These are phyloP conservation scores for Phymorhynchus buccinoides DNA, from an alignment of 1,140 invertebrate genomes.

Conservation along the genomic window DNA sequence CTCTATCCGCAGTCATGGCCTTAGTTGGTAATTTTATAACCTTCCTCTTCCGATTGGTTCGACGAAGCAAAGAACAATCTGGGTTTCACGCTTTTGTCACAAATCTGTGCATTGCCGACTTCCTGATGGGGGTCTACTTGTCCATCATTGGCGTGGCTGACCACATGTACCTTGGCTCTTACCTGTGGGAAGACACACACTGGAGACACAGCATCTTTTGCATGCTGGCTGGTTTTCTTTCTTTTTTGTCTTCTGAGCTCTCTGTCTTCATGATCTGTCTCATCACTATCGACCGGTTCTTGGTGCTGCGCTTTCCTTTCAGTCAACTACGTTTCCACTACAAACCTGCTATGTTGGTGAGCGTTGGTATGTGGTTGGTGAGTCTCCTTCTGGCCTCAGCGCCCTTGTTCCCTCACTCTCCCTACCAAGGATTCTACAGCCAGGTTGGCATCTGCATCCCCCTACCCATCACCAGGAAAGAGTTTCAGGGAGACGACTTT, in stretches of 20 bases:
- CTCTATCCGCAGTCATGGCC: conserved; percentile 45
- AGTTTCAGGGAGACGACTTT: background rate
- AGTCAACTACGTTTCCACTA: background rate
- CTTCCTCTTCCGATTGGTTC: conserved; percentile 33
- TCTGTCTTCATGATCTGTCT: conserved; percentile 21
- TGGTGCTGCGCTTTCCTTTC: conserved; percentile 24
- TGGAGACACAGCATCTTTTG: conserved; percentile 5
- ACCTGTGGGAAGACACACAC: conserved; percentile 44
- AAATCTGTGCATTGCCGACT: conserved; percentile 59
- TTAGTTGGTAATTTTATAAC: conserved; percentile 52
- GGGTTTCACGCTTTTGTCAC: conserved; percentile 50
- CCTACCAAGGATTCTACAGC: background rate
- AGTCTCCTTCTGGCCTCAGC: background rate
- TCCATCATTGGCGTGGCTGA: conserved; percentile 21
- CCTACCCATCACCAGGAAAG: background rate
- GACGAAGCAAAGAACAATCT: background rate
- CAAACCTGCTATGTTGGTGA: background rate
- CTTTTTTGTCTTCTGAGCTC: background rate
- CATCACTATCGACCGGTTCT: conserved; percentile 20
- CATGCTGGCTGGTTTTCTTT: conserved; percentile 6
- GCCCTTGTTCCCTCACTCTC: background rate
- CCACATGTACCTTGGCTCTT: conserved; percentile 32
- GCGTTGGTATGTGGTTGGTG: background rate
- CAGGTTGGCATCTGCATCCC: conserved; percentile 30
- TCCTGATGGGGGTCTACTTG: conserved; percentile 56